Evolutionary conservation across 2,888 invertebrate species (phyloP).

Genomic region (Polyommatus icarus): DNA sequence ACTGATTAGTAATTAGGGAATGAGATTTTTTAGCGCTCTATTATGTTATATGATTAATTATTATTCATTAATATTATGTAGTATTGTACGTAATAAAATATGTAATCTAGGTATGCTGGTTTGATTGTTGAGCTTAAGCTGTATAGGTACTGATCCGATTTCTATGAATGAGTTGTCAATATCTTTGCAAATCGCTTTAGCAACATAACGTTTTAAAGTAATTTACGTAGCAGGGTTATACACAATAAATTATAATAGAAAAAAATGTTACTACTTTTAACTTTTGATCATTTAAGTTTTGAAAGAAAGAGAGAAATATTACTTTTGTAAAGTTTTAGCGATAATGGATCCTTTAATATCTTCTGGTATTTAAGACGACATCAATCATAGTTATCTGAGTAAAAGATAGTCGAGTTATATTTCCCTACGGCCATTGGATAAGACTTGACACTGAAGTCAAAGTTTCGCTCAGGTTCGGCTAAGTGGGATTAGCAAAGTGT

Average conservation of each 20-base stretch:
- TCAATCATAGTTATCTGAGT: neutral
- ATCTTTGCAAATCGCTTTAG: too few species aligned
- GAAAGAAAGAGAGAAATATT: neutral
- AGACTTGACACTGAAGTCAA: neutral
- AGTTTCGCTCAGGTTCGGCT: neutral
- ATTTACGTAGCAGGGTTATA: neutral
- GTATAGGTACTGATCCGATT: too few species aligned
- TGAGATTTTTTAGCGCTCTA: too few species aligned
- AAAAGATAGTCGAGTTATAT: neutral
- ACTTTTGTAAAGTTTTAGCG: neutral
- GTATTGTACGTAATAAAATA: too few species aligned
- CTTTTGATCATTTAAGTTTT: neutral
- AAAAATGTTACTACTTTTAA: neutral
- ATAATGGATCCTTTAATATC: conserved; percentile 14
- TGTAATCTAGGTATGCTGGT: too few species aligned
- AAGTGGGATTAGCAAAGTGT: neutral
- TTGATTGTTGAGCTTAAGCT: too few species aligned
- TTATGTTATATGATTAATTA: too few species aligned
- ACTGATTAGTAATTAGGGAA: neutral
- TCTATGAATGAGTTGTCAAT: too few species aligned
- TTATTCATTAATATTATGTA: too few species aligned
- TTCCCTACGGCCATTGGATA: neutral
- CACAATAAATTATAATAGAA: neutral
- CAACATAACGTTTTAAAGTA: neutral
- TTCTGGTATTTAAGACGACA: neutral